Base-by-base conservation (phyloP, 2,888 invertebrate genomes). In the Caenorhabditis sp. region DNA sequence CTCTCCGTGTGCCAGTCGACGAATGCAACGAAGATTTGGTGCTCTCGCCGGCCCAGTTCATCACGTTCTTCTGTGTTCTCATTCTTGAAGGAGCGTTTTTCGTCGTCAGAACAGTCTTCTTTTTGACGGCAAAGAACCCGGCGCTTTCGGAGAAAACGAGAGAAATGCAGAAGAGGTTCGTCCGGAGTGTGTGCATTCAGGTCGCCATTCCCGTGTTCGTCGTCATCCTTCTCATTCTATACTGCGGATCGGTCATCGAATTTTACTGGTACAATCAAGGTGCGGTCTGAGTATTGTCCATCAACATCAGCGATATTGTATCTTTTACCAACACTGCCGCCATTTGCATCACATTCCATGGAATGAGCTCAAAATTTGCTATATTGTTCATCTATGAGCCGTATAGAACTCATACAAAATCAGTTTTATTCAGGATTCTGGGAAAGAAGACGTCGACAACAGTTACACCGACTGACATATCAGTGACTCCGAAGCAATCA, bases 311-410 rank as follows among this genome's bases (percentile, higher is more conserved):
- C n/a, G n/a, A n/a, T n/a, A n/a, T n/a, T 66, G n/a, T 48, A 66
- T 55, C 59, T n/a, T 37, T 61, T 43, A 53, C 37, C 8, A 70
- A 70, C 53, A 59, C 61, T 22, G 53, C 53, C 22, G 27, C 55
- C 6, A 37, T 61, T 5, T 70, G 43, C 22, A 15, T 61, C 0
- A 22, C 53, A 0, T 70, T 70, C 24, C 70, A 70, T 15, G 70
- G 70, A 45, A 70, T 70, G 46, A 53, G 53, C 11, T 52, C 70
- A 5, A 70, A 61, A 2, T 20, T 70, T 1, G 61, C 61, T 2
- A 59, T 70, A 11, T 27, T 70, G 5, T 55, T 43, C n/a, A 61
- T 70, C 27, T 53, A 70, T 27, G 70, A 70, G 15, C 61, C 70
- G 2, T 70, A 70, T 35, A 26, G 70, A 15, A 46, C 27, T 20